Conservation (phyloP, 2,888 invertebrate species). For the Notocelia uddmanniana region DNA sequence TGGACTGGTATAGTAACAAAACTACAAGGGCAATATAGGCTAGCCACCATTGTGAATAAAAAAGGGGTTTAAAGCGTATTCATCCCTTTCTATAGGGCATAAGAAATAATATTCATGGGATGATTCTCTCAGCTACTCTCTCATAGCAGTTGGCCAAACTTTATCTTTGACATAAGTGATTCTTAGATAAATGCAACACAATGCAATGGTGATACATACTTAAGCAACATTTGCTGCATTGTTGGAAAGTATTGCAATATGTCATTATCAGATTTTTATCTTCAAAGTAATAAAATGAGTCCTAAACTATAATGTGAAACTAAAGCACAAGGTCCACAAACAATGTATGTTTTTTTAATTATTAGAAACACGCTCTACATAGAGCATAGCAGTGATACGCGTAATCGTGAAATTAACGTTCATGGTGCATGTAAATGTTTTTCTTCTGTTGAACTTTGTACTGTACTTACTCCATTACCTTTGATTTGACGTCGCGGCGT, state of each 20-base stretch:
- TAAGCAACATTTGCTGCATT: background rate
- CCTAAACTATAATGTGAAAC: background rate
- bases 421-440: constrained; percentile 11
- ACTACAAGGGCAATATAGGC: too few species aligned
- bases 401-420: background rate
- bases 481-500: constrained; percentile 29
- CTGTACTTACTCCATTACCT: constrained; percentile 9
- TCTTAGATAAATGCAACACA: background rate
- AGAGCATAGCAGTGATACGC: background rate
- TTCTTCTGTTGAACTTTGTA: constrained; percentile 36
- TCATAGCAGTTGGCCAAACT: background rate
- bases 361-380: background rate
- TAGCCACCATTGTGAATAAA: too few species aligned
- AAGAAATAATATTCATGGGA: too few species aligned
- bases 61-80: too few species aligned
- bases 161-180: too few species aligned
- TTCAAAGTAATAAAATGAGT: too few species aligned
- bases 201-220: too few species aligned
- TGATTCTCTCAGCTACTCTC: background rate
- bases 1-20: too few species aligned
- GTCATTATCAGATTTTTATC: background rate
- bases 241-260: background rate
- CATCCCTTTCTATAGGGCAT: too few species aligned
- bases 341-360: background rate
- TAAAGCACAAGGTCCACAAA: background rate